phyloP scores from a whole-genome alignment of 2,888 invertebrate species.

The Lithophane leautieri region DNA sequence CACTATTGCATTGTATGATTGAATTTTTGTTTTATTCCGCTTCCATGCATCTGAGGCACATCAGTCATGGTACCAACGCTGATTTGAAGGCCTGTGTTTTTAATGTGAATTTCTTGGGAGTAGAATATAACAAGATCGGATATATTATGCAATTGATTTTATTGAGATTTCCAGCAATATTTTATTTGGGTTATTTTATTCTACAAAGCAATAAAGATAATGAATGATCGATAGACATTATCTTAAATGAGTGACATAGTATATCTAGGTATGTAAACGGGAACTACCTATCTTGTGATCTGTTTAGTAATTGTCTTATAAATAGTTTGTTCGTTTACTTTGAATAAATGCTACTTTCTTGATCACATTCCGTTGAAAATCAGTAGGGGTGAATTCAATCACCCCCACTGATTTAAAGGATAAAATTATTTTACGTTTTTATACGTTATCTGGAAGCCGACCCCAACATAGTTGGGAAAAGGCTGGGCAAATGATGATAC shows the following conservation, averaged over 20 bases:
- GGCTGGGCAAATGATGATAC: too few species aligned
- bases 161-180: constrained; percentile 18
- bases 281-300: not conserved
- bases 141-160: constrained; percentile 3
- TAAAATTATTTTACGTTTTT: not conserved
- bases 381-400: too few species aligned
- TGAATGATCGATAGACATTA: constrained; percentile 39
- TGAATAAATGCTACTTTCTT: not conserved
- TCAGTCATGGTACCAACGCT: not conserved
- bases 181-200: constrained; percentile 20
- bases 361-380: not conserved
- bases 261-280: constrained; percentile 9
- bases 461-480: too few species aligned
- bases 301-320: not conserved
- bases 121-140: not conserved
- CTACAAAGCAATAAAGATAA: constrained; percentile 46
- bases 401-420: not conserved
- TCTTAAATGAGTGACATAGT: constrained; percentile 23
- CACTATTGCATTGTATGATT: constrained; percentile 1
- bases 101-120: constrained; percentile 10
- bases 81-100: constrained; percentile 14
- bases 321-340: constrained; percentile 17
- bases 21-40: constrained; percentile 18
- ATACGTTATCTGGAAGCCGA: too few species aligned
- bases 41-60: not conserved